Conservation (phyloP, 2,113 vertebrate genomes). For the Microcebus jonahi region DNA sequence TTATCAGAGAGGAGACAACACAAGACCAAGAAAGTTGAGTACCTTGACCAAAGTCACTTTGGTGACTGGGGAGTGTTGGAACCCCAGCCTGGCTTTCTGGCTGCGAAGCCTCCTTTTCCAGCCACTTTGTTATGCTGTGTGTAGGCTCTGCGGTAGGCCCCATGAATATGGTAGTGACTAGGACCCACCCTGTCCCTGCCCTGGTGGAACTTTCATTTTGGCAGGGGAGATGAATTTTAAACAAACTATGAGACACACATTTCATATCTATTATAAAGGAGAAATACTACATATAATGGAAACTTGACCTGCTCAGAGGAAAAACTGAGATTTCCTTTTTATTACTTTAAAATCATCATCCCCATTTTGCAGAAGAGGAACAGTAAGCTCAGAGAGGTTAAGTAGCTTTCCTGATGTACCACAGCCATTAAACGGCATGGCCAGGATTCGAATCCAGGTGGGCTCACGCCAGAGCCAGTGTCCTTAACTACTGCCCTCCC, state of each 20-base stretch:
- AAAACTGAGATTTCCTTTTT: background rate
- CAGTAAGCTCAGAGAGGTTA: background rate
- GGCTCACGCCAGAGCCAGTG: background rate
- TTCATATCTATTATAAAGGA: background rate
- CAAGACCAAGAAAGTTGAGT: background rate
- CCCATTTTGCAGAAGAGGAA: background rate
- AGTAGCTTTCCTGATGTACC: background rate
- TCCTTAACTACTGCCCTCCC: background rate
- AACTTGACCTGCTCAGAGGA: background rate
- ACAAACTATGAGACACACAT: background rate
- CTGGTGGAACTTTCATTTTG: background rate
- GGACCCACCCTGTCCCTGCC: accelerated
- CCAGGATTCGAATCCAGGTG: background rate
- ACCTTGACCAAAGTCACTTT: background rate
- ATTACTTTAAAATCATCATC: background rate
- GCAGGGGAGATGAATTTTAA: background rate
- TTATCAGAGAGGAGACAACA: background rate
- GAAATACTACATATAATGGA: background rate
- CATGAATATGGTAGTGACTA: no score
- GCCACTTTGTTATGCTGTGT: background rate
- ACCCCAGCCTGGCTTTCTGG: background rate
- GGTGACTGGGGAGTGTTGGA: background rate
- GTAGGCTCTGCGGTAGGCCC: background rate
- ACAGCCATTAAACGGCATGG: background rate
- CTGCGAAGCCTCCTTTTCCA: background rate